Evolutionary conservation across 2,888 invertebrate species (phyloP).

Genomic region (Leucophenga montana): DNA sequence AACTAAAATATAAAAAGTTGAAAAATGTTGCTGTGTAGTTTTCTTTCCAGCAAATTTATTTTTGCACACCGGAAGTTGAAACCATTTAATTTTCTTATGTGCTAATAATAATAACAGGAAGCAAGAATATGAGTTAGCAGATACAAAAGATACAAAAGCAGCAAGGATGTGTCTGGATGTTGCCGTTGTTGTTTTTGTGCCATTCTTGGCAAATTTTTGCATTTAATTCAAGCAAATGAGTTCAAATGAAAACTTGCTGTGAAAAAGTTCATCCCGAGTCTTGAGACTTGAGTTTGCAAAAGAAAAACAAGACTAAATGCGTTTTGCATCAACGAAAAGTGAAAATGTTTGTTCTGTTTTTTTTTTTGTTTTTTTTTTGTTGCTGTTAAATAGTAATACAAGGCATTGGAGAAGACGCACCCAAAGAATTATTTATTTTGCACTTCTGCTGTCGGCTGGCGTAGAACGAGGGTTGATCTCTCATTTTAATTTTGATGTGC

Average conservation of each 20-base stretch:
- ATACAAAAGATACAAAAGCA: not conserved
- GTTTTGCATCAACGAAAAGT: conserved; percentile 16
- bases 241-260: conserved; percentile 63
- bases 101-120: conserved; percentile 37
- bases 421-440: conserved; percentile 24
- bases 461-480: too few species aligned
- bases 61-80: conserved; percentile 63
- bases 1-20: too few species aligned
- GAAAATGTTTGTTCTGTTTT: not conserved
- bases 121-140: conserved; percentile 4
- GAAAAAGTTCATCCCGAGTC: conserved; percentile 51
- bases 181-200: conserved; percentile 32
- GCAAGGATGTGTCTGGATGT: not conserved
- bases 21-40: not conserved
- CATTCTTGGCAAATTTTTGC: conserved; percentile 54
- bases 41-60: conserved; percentile 43
- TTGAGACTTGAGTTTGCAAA: conserved; percentile 41
- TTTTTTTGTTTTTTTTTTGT: not conserved
- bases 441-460: not conserved
- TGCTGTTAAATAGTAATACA: not conserved
- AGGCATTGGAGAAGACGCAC: not conserved
- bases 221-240: conserved; percentile 65
- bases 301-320: conserved; percentile 4
- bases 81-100: conserved; percentile 65
- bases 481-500: too few species aligned